phyloP scores from a whole-genome alignment of 2,888 invertebrate genomes.

The Morpho achilles region DNA sequence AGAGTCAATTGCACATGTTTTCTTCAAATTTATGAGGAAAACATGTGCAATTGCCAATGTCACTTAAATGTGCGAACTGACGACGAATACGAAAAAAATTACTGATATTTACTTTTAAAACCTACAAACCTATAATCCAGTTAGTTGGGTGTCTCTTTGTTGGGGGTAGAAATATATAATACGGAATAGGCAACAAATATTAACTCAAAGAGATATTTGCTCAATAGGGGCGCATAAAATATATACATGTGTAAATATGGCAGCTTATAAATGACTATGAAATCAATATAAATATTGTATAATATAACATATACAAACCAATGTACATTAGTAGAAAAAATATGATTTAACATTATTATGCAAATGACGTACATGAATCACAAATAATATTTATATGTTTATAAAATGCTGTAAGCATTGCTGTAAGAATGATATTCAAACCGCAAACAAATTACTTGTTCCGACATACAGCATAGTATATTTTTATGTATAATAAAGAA shows the following conservation, averaged over 20 bases:
- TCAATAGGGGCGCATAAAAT: background rate
- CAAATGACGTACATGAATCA: background rate
- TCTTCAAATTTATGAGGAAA: too few relatives aligned
- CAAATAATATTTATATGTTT: conserved; percentile 4
- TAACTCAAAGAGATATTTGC: too few relatives aligned
- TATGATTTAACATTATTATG: conserved; percentile 10
- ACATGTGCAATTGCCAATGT: too few relatives aligned
- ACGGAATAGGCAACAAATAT: too few relatives aligned
- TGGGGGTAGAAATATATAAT: too few relatives aligned
- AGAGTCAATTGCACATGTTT: too few relatives aligned
- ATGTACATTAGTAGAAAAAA: conserved; percentile 46
- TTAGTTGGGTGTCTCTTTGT: too few relatives aligned
- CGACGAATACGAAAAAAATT: too few relatives aligned
- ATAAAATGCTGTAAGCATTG: conserved; percentile 14
- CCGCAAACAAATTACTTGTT: conserved; percentile 2
- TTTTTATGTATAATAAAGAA: conserved; percentile 1
- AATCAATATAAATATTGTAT: conserved; percentile 33
- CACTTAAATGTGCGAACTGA: too few relatives aligned
- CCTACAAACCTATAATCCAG: too few relatives aligned
- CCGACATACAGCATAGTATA: conserved; percentile 5
- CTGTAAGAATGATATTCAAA: conserved; percentile 6
- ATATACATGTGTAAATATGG: conserved; percentile 20
- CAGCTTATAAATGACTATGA: conserved; percentile 23
- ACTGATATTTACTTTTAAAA: too few relatives aligned
- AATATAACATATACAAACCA: conserved; percentile 55